These are phyloP conservation scores for Dicranocentrus wangi DNA, from an alignment of 2,888 invertebrate genomes.

Conservation along the genomic window DNA sequence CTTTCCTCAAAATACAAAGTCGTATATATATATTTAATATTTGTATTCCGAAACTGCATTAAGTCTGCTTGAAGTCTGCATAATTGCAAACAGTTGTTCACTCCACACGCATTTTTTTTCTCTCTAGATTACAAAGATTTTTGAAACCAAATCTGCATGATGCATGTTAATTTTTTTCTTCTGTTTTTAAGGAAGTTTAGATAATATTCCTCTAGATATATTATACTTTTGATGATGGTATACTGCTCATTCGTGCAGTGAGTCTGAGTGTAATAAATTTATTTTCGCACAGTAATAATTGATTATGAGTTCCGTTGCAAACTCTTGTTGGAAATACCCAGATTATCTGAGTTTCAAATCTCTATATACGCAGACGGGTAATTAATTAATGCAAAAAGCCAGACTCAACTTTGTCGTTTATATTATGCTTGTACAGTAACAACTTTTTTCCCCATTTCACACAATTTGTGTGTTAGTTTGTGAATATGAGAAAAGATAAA, in stretches of 20 bases:
- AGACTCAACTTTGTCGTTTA: neutral
- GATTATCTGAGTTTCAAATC: constrained; percentile 28
- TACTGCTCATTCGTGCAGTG: constrained; percentile 1
- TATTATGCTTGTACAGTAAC: constrained; percentile 2
- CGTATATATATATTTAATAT: no score
- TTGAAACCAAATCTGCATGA: constrained; percentile 1
- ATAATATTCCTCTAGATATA: neutral
- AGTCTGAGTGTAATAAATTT: neutral
- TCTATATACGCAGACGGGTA: neutral
- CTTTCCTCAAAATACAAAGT: no score
- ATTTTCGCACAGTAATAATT: neutral
- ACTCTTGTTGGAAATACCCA: constrained; percentile 34
- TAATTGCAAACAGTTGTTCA: constrained; percentile 34
- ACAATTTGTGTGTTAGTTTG: constrained; percentile 16
- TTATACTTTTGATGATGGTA: neutral
- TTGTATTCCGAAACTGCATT: no score
- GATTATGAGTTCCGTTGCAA: constrained; percentile 23
- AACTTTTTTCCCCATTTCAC: neutral
- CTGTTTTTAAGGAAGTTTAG: neutral
- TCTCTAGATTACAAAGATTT: no score
- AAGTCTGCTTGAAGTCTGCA: no score
- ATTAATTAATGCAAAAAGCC: constrained; percentile 14
- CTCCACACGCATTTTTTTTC: neutral
- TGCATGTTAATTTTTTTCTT: neutral
- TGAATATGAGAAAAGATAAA: constrained; percentile 21